phyloP scores from a whole-genome alignment of 1,140 invertebrate genomes.

The Ips typographus region DNA sequence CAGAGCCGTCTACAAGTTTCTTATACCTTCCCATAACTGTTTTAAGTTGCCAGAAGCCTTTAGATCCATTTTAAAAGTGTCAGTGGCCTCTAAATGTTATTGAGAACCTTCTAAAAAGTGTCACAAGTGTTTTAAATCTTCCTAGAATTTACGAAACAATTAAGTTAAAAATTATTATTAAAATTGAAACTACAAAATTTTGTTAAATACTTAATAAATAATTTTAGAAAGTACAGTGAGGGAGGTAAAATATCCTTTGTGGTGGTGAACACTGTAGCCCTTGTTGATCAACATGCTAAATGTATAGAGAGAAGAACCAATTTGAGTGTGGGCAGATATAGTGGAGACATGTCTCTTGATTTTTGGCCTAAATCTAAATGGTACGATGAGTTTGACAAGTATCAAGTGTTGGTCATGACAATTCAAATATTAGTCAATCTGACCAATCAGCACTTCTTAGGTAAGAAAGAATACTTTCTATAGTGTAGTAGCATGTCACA shows the following conservation, averaged over 20 bases:
- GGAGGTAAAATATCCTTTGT: conserved; percentile 75
- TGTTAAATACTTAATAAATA: no score
- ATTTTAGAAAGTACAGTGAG: conserved; percentile 57
- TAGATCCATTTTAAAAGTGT: no score
- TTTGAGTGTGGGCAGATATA: conserved; percentile 56
- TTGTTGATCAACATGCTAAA: conserved; percentile 77
- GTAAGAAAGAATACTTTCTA: conserved; percentile 46
- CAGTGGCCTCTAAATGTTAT: no score
- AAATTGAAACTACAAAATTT: no score
- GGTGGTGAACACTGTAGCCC: conserved; percentile 75
- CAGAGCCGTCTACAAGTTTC: no score
- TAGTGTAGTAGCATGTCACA: neutral
- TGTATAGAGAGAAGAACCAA: conserved; percentile 65
- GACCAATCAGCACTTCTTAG: conserved; percentile 64
- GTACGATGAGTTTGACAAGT: conserved; percentile 62
- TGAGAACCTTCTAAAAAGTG: no score
- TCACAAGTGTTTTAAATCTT: no score
- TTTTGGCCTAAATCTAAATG: conserved; percentile 68
- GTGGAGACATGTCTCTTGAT: conserved; percentile 66
- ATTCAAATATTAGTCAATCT: conserved; percentile 79
- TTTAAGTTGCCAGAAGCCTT: no score
- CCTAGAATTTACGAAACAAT: no score
- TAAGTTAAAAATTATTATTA: no score
- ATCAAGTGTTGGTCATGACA: conserved; percentile 85
- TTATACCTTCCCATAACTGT: no score